Evolutionary conservation across 2,888 invertebrate genomes (phyloP), one percentile per base, ranked within the genome.

Genomic region (Watsonalla cultraria): DNA sequence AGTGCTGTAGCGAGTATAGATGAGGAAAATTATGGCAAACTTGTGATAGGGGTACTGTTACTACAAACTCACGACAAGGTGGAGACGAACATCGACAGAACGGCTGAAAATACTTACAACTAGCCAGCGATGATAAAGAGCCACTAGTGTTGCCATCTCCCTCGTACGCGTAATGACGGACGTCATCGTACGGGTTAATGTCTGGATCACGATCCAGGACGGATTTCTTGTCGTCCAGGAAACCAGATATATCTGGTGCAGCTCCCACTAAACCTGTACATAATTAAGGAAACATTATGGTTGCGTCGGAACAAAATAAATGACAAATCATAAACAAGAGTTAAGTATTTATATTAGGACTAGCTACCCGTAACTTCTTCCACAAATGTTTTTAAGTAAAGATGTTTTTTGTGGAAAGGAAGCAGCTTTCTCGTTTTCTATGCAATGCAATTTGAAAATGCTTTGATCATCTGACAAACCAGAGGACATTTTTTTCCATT

Each of bases 121-220:
- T 97, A 62, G 97, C 97, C 66, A 98, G 91, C 47, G 97, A 97
- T 52, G 98, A 98, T 24, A 99, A 92, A 8, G 98, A 98, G 63
- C 98, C 98, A 64, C 96, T 96, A 13, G 95, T 94, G 79, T 98
- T 98, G 66, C 98, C 98, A 79, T 97, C 97, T 48, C 99, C 99
- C 88, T 99, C 99, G 80, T 99, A 99, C 54, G 98, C 98, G 84
- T 99, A 99, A 85, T 99, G 97, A 56, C 99, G 94, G 15, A 99
- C 96, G 85, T 99, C 99, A 83, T 99, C 99, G 78, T 96, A 97
- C 0, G 98, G 98, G 72, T 95, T 94, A 66, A 96, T 96, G 71
- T 96, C 96, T 0, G 96, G 96, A 84, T 99, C 99, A 62, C 96
- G 94, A 86, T 98, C 98, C 65, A 98, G 95, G 62, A 95, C 94